Conservation (phyloP, 1,140 invertebrate species). For the Marisa cornuarietis region DNA sequence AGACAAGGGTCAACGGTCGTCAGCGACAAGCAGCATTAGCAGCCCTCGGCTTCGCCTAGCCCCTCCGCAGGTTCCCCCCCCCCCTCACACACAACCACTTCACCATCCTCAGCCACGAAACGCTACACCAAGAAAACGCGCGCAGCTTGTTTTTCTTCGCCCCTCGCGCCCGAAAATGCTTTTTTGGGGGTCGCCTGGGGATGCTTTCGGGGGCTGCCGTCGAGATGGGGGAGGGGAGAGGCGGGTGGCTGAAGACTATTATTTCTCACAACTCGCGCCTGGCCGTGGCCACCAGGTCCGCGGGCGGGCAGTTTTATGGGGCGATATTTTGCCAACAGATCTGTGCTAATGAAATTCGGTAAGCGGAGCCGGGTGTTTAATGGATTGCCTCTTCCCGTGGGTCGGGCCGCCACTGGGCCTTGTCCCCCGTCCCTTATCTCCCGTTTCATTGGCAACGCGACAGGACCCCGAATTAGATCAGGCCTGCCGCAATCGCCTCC, state of each 20-base stretch:
- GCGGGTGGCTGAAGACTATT: constrained; percentile 21
- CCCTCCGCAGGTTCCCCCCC: not conserved
- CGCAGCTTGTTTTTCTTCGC: constrained; percentile 26
- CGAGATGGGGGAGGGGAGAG: not conserved
- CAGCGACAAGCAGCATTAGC: not conserved
- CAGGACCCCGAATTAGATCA: constrained; percentile 28
- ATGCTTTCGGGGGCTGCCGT: constrained; percentile 2
- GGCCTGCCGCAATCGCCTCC: constrained; percentile 21
- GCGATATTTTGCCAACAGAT: constrained; percentile 28
- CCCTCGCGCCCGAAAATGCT: constrained; percentile 18
- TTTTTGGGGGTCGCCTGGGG: constrained; percentile 16
- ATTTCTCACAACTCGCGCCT: constrained; percentile 25
- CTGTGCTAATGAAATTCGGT: constrained; percentile 28
- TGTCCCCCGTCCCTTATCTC: constrained; percentile 20
- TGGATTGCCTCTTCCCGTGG: constrained; percentile 27
- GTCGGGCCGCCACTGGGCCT: constrained; percentile 18
- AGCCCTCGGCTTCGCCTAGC: too few species aligned
- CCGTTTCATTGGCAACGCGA: constrained; percentile 23
- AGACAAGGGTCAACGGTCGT: too few species aligned
- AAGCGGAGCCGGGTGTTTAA: constrained; percentile 27
- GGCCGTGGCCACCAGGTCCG: not conserved
- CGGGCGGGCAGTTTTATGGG: constrained; percentile 17
- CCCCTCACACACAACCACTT: too few species aligned
- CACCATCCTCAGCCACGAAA: constrained; percentile 16
- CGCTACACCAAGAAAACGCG: constrained; percentile 18